Evolutionary conservation across 2,113 vertebrate species (phyloP), one percentile per base, ranked within the genome.

Genomic region (Xyliphius kryptos): DNA sequence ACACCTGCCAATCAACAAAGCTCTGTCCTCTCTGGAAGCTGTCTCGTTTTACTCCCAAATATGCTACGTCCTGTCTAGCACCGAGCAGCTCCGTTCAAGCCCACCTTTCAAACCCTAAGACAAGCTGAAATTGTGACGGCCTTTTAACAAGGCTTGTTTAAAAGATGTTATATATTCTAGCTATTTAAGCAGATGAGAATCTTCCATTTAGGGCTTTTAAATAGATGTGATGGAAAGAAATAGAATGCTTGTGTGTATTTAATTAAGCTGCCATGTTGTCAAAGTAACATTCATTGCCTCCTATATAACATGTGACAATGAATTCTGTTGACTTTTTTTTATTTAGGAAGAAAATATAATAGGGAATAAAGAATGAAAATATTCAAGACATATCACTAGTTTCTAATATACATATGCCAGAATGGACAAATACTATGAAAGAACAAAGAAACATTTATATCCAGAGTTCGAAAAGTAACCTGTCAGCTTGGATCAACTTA

Each of bases 1-100:
- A 77, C 76, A 67, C 61, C 73, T 70, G 77, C 67, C 79, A 66
- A 78, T 80, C 78, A 81, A 57, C 53, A 64, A 54, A 55, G 64
- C 44, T 43, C 37, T 46, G 43, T 51, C 63, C 71, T 52, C 63
- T 69, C 73, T 61, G 56, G 19, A 70, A 72, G 46, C 68, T 61
- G 58, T 72, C 71, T 71, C 56, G 66, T 72, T 56, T 56, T 52
- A 70, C 50, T 60, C 60, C 67, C 22, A 61, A 72, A 74, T 62
- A 63, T 56, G 59, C 43, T 65, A 59, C 46, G 54, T 66, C 61
- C 58, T 67, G 56, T 66, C 46, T 60, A 61, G 15, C 44, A 36
- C 37, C 22, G 61, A 74, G 32, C 60, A 32, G 44, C 22, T 48
- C 2, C 6, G 17, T 36, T 51, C 47, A 43, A 52, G 51, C 56